phyloP scores from a whole-genome alignment of 2,113 vertebrate genomes.

The Coreoperca whiteheadi region DNA sequence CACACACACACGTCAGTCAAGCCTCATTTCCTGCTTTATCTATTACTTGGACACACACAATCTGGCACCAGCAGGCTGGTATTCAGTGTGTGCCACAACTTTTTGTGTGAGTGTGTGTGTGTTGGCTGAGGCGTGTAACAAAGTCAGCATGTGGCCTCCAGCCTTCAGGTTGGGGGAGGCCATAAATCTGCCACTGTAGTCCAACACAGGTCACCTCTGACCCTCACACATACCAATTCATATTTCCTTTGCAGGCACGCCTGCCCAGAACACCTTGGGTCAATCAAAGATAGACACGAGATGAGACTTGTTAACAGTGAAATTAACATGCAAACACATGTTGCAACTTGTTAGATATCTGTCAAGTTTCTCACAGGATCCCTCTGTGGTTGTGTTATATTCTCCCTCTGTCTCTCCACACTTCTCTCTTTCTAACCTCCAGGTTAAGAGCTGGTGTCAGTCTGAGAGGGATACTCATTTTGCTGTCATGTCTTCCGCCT shows the following conservation, averaged over 20 bases:
- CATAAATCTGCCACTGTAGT: constrained; percentile 72
- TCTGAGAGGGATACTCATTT: constrained; percentile 51
- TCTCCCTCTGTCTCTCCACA: constrained; percentile 11
- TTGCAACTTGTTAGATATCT: not conserved
- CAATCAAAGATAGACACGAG: constrained; percentile 10
- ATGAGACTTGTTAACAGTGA: constrained; percentile 24
- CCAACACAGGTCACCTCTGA: constrained; percentile 67
- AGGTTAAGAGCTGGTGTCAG: constrained; percentile 47
- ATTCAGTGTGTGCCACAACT: constrained; percentile 16
- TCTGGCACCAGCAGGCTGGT: constrained; percentile 36
- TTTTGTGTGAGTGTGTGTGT: constrained; percentile 27
- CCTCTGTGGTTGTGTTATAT: constrained; percentile 14
- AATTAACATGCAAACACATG: constrained; percentile 20
- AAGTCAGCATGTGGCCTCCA: constrained; percentile 74
- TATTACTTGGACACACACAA: constrained; percentile 43
- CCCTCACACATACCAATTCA: constrained; percentile 50
- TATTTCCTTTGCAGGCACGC: constrained; percentile 36
- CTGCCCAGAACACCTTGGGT: constrained; percentile 3
- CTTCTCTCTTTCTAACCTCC: constrained; percentile 11
- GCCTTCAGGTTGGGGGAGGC: constrained; percentile 49
- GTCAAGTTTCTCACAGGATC: constrained; percentile 17
- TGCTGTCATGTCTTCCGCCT: constrained; percentile 51
- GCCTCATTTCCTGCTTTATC: constrained; percentile 51
- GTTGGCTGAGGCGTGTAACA: constrained; percentile 68
- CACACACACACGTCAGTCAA: constrained; percentile 25